Base-by-base conservation (phyloP, 2,888 invertebrate species). In the Salticus scenicus region DNA sequence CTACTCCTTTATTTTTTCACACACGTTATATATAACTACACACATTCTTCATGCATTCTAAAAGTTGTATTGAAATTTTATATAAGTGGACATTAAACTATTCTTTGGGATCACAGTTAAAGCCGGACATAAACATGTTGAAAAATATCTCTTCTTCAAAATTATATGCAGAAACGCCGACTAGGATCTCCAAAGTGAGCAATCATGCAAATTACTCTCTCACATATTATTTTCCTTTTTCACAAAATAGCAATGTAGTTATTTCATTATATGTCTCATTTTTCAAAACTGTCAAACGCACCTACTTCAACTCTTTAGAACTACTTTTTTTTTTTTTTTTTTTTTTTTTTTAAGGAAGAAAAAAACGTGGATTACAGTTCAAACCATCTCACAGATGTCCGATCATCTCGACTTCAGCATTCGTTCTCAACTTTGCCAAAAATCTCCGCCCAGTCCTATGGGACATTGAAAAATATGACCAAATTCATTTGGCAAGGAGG, bases 331-430 rank as follows among this genome's bases (percentile, higher is more conserved):
- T n/a, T n/a, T n/a, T n/a, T n/a, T n/a, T n/a, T n/a, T n/a, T n/a
- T n/a, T n/a, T n/a, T n/a, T n/a, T n/a, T n/a, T n/a, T 37, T 37
- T 10, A 10, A 37, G 10, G 37, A 4, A 4, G 20, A 5, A 57
- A 24, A 57, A 57, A 57, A 57, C 4, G 2, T 24, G 24, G 24
- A 12, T 24, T 24, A 57, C 57, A 57, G 12, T 0, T 4, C 17
- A 57, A 47, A 57, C 71, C 70, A 70, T 64, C 72, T 70, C 82
- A 64, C 82, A 83, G 82, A 83, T 83, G 82, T 83, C 82, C 72
- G 30, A 71, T 47, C 47, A 37, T 51, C 30, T 69, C 24, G 33
- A 30, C 37, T 67, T 57, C 30, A 63, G 27, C 81, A 74, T 81
- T 72, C 33, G 70, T 64, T 37, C 73, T 80, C 24, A 37, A 41